These are phyloP conservation scores for Acanthurus tractus DNA, from an alignment of 2,797 vertebrate species.

Conservation along the genomic window DNA sequence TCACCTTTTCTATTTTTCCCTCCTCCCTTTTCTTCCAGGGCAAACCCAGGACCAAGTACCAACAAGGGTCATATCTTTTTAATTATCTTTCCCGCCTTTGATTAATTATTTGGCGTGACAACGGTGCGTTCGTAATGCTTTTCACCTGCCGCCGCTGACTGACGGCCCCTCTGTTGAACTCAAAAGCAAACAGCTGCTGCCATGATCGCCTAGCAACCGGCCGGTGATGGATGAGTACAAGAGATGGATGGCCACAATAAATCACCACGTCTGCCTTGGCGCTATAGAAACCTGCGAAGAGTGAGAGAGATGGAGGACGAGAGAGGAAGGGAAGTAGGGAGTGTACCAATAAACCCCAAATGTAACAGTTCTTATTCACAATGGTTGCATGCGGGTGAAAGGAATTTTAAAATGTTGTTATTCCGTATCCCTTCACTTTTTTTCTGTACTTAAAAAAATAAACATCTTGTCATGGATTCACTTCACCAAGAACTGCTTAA, in stretches of 20 bases:
- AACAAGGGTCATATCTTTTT: constrained; percentile 99
- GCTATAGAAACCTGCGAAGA: constrained; percentile 93
- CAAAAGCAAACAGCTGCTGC: constrained; percentile 99
- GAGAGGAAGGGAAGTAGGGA: constrained; percentile 31
- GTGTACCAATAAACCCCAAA: constrained; percentile 13
- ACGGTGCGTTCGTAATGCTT: constrained; percentile 98
- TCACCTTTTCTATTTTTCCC: constrained; percentile 56
- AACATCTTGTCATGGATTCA: background rate
- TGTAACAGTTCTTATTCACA: constrained; percentile 43
- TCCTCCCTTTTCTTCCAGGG: constrained; percentile 81
- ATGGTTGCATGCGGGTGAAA: constrained; percentile 10
- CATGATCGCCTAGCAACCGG: constrained; percentile 99
- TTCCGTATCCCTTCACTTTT: background rate
- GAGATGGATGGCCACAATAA: constrained; percentile 99
- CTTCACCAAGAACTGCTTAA: background rate
- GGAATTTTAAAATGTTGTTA: constrained; percentile 26
- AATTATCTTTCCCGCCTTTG: constrained; percentile 99
- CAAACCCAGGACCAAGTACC: constrained; percentile 95
- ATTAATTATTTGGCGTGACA: constrained; percentile 99
- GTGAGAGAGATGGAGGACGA: constrained; percentile 77
- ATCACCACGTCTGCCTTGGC: constrained; percentile 96
- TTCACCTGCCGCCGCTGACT: constrained; percentile 99
- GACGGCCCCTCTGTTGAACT: constrained; percentile 99
- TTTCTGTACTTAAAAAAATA: background rate
- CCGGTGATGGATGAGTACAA: constrained; percentile 99